These are phyloP conservation scores for Pangasius mekongensis DNA, from an alignment of 2,797 vertebrate genomes.

Conservation along the genomic window DNA sequence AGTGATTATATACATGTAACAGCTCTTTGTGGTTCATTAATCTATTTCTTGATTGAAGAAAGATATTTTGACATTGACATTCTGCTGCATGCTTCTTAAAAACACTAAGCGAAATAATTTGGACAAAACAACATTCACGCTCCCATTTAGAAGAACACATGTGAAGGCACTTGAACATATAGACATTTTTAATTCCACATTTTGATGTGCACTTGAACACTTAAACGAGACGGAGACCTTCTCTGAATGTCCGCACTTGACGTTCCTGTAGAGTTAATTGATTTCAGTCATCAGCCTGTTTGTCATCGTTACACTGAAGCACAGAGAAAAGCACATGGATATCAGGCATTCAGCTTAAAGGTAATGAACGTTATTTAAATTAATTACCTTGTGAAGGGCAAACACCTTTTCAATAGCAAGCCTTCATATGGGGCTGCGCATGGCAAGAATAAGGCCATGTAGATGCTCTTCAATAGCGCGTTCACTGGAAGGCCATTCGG, in stretches of 20 bases:
- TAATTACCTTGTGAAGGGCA: constrained; percentile 76
- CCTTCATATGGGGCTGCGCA: constrained; percentile 67
- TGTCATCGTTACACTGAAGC: constrained; percentile 53
- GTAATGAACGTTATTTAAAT: constrained; percentile 71
- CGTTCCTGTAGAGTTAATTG: constrained; percentile 69
- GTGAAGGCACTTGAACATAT: constrained; percentile 4
- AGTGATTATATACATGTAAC: background rate
- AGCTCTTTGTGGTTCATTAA: background rate
- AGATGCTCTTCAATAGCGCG: constrained; percentile 55
- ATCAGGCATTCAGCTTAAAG: constrained; percentile 66
- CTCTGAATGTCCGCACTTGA: constrained; percentile 69
- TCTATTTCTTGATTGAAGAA: background rate
- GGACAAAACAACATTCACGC: background rate
- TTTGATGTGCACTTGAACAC: constrained; percentile 36
- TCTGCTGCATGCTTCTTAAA: background rate
- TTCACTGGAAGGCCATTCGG: constrained; percentile 66
- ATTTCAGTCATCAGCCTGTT: constrained; percentile 69
- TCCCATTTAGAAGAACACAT: background rate
- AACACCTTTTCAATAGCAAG: constrained; percentile 70
- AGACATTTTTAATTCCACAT: constrained; percentile 21
- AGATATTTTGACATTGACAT: constrained; percentile 14
- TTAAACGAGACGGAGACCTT: constrained; percentile 42
- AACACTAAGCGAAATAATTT: background rate
- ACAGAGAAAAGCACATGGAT: constrained; percentile 37
- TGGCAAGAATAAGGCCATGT: constrained; percentile 58